Evolutionary conservation across 2,113 vertebrate genomes (phyloP).

Genomic region (Zosterops borbonicus): DNA sequence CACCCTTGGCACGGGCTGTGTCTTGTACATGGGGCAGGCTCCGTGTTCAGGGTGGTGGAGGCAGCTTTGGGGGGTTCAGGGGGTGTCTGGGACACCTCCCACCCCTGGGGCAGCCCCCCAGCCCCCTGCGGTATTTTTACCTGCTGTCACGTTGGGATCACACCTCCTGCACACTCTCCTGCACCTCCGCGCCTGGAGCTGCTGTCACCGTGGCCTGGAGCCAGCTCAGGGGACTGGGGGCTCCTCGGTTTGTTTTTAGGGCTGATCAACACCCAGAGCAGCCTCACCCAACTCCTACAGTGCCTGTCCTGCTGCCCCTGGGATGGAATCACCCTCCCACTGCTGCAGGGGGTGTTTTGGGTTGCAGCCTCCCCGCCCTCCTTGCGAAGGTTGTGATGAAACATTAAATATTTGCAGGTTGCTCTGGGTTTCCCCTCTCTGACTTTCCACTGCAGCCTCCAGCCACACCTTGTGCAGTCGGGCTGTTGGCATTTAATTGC

Average conservation of each 20-base stretch:
- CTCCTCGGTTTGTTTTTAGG: background rate
- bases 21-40: background rate
- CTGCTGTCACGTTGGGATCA: rapidly evolving
- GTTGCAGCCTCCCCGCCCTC: background rate
- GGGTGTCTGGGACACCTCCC: rapidly evolving
- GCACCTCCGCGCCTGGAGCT: background rate
- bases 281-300: background rate
- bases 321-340: rapidly evolving
- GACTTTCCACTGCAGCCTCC: background rate
- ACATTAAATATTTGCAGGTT: background rate
- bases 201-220: background rate
- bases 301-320: background rate
- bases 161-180: background rate
- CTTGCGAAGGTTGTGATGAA: background rate
- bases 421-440: background rate
- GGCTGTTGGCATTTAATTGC: background rate
- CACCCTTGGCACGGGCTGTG: rapidly evolving
- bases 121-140: background rate
- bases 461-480: background rate
- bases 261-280: rapidly evolving
- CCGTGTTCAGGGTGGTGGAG: background rate
- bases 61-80: background rate
- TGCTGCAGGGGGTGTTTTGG: background rate
- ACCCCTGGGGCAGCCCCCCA: background rate
- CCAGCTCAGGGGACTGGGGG: background rate